Conservation (phyloP, 2,888 invertebrate species). For the Zaprionus obscuricornis region DNA sequence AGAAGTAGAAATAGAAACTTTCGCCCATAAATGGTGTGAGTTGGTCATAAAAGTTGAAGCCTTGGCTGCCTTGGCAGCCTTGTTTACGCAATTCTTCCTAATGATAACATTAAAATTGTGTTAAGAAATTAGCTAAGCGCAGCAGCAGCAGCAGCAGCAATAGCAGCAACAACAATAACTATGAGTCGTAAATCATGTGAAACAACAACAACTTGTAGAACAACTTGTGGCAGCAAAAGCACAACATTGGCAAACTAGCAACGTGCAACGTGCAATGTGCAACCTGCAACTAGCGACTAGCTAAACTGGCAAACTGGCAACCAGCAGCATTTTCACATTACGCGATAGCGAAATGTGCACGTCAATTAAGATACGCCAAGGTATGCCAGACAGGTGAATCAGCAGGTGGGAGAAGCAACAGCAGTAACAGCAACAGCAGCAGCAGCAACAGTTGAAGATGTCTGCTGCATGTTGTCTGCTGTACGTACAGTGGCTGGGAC, state of each 20-base stretch:
- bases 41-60: slow-evolving; percentile 47
- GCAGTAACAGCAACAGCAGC: background rate
- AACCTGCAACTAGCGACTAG: slow-evolving; percentile 17
- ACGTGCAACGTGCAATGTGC: slow-evolving; percentile 21
- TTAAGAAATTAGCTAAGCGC: slow-evolving; percentile 73
- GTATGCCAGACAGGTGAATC: slow-evolving; percentile 75
- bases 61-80: slow-evolving; percentile 1
- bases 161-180: slow-evolving; percentile 38
- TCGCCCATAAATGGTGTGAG: slow-evolving; percentile 69
- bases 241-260: slow-evolving; percentile 17
- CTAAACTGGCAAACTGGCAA: too few species aligned
- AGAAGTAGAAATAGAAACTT: slow-evolving; percentile 46
- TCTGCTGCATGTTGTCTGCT: slow-evolving; percentile 32
- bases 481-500: slow-evolving; percentile 52
- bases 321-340: slow-evolving; percentile 74
- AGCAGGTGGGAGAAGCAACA: slow-evolving; percentile 33
- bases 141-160: slow-evolving; percentile 10
- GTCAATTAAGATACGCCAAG: slow-evolving; percentile 77
- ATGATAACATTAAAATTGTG: slow-evolving; percentile 77
- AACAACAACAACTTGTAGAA: slow-evolving; percentile 42
- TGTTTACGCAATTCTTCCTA: slow-evolving; percentile 70
- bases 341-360: slow-evolving; percentile 79
- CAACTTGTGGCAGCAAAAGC: slow-evolving; percentile 29
- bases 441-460: slow-evolving; percentile 1
- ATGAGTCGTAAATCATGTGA: slow-evolving; percentile 68